phyloP scores from a whole-genome alignment of 1,140 invertebrate species.

The Apis florea region DNA sequence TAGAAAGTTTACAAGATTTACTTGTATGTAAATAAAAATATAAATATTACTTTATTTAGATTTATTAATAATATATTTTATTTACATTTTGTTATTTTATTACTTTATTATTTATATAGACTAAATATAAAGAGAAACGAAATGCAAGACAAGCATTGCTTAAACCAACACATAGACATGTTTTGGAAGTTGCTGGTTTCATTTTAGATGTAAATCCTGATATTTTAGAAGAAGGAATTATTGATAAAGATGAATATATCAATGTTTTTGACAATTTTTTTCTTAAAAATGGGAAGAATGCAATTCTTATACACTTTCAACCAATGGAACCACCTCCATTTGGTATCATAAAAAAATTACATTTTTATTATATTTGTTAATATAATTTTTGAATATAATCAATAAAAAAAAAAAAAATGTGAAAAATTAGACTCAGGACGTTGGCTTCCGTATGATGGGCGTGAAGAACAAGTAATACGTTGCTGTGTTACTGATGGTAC shows the following conservation, averaged over 20 bases:
- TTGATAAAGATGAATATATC: constrained; percentile 83
- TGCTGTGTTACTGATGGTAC: constrained; percentile 80
- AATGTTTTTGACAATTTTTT: constrained; percentile 82
- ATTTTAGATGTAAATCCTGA: constrained; percentile 81
- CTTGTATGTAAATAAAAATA: constrained; percentile 58
- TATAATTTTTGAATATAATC: constrained; percentile 4
- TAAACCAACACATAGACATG: constrained; percentile 82
- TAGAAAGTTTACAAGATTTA: constrained; percentile 63
- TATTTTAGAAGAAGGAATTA: constrained; percentile 84
- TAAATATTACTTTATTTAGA: background rate
- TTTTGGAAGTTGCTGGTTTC: constrained; percentile 84
- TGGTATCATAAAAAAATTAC: constrained; percentile 70
- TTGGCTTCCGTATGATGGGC: constrained; percentile 70
- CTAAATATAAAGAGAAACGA: constrained; percentile 80
- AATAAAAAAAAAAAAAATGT: constrained; percentile 1
- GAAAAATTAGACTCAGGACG: constrained; percentile 80
- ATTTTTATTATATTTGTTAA: background rate
- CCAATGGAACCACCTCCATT: constrained; percentile 76
- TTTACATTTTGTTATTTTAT: background rate
- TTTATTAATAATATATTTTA: background rate
- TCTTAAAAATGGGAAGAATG: constrained; percentile 75
- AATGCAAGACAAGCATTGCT: constrained; percentile 78
- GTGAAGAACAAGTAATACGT: constrained; percentile 76
- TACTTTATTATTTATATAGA: constrained; percentile 61
- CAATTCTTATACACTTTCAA: constrained; percentile 81